These are phyloP conservation scores for Hydrotaea cyrtoneurina DNA, from an alignment of 2,888 invertebrate species.

Conservation along the genomic window DNA sequence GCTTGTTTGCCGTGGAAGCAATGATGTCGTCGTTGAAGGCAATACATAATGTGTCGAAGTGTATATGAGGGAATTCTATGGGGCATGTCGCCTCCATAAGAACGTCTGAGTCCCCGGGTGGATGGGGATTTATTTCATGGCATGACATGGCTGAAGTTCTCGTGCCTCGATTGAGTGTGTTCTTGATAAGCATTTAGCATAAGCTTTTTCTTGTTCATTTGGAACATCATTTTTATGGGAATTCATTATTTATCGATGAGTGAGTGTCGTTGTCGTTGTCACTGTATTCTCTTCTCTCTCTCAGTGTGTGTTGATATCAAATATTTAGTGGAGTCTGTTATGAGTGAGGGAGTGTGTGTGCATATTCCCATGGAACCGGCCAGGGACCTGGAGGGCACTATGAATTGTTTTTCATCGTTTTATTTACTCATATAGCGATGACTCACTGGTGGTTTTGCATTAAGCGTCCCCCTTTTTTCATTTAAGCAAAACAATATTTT, in stretches of 20 bases:
- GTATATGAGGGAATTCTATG: background rate
- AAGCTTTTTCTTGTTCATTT: background rate
- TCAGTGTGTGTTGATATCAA: background rate
- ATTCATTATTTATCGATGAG: conserved; percentile 9
- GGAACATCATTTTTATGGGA: background rate
- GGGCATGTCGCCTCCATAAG: background rate
- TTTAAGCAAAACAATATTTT: too few species aligned
- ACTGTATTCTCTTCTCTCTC: too few species aligned
- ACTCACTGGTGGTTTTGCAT: too few species aligned
- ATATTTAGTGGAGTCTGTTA: background rate
- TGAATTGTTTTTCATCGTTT: too few species aligned
- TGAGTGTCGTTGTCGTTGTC: background rate
- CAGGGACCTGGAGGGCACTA: background rate
- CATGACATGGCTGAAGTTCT: background rate
- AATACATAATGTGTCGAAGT: background rate
- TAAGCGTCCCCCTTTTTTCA: too few species aligned
- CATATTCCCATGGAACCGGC: background rate
- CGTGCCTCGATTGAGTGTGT: background rate
- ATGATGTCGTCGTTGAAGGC: background rate
- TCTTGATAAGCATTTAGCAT: conserved; percentile 3
- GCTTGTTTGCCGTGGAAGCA: background rate
- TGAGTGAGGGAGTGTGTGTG: background rate
- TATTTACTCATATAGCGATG: too few species aligned
- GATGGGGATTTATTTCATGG: background rate
- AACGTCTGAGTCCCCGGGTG: background rate